Percentiles rank a stretch among this genome's conserved stretches.
These are phyloP conservation scores for Pseudomyrmex gracilis DNA, from an alignment of 1,140 invertebrate genomes.

Conservation along the genomic window DNA sequence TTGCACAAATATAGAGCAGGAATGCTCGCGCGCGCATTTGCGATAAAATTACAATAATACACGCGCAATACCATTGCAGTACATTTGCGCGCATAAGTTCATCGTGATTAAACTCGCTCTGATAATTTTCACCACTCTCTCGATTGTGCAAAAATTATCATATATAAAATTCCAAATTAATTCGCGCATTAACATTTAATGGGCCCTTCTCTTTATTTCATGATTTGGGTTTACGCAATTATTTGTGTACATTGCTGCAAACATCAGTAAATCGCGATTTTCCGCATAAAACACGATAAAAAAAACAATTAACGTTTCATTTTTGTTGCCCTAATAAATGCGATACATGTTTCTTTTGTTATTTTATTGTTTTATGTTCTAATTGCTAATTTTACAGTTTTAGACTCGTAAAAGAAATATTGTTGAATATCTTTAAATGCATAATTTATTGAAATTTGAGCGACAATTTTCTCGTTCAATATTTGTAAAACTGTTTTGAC, in stretches of 20 bases:
- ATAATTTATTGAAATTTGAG: not conserved
- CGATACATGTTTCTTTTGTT: not conserved
- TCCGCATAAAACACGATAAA: not conserved
- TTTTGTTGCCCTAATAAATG: not conserved
- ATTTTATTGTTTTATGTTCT: not conserved
- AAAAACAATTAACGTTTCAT: conserved; percentile 9
- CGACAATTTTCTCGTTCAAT: not conserved
- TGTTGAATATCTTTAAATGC: not conserved
- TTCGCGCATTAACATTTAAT: conserved; percentile 31
- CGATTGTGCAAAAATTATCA: conserved; percentile 7
- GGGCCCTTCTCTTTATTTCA: not conserved
- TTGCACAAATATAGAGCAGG: conserved; percentile 15
- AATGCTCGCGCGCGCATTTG: conserved; percentile 44
- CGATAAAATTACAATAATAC: conserved; percentile 67
- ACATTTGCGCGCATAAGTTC: conserved; percentile 42
- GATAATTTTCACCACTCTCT: not conserved
- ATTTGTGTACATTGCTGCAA: not conserved
- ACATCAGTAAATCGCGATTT: conserved; percentile 11
- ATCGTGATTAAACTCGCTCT: conserved; percentile 10
- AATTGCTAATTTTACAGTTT: not conserved
- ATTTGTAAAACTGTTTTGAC: conserved; percentile 40
- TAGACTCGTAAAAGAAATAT: conserved; percentile 1
- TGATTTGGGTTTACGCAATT: not conserved
- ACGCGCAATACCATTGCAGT: conserved; percentile 33
- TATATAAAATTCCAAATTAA: conserved; percentile 24